Conservation (phyloP, 2,797 vertebrate genomes). For the Crypturellus tataupa region DNA sequence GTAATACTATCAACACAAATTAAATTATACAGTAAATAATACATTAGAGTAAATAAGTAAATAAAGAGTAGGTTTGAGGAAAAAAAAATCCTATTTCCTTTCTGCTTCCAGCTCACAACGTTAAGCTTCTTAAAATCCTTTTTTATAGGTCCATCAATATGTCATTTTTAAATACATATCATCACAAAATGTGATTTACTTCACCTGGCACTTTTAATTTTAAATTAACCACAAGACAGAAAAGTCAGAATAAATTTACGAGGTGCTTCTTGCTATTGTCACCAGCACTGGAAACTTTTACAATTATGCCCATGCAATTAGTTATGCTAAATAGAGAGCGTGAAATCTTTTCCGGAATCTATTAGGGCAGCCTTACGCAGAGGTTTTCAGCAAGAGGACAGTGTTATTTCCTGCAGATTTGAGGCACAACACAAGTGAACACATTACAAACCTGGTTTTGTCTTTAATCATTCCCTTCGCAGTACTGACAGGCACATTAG, state of each 20-base stretch:
- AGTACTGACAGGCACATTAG: slow-evolving; percentile 63
- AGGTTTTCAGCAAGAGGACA: slow-evolving; percentile 38
- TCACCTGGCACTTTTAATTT: neutral
- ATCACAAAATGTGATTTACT: neutral
- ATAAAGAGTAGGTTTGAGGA: neutral
- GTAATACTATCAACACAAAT: neutral
- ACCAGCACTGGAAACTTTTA: neutral
- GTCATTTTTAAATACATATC: neutral
- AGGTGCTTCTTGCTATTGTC: neutral
- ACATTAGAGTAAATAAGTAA: neutral
- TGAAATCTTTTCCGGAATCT: slow-evolving; percentile 43
- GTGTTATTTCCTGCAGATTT: slow-evolving; percentile 31
- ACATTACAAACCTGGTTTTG: slow-evolving; percentile 66
- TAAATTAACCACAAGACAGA: neutral
- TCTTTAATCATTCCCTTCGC: slow-evolving; percentile 35
- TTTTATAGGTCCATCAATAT: neutral
- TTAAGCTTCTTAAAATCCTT: neutral
- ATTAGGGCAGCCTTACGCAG: neutral
- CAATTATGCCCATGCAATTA: slow-evolving; percentile 44
- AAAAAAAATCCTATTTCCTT: neutral
- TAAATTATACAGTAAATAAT: neutral
- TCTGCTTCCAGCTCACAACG: neutral
- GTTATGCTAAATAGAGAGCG: neutral
- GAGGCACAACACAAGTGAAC: neutral
- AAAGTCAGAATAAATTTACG: slow-evolving; percentile 35